phyloP scores from a whole-genome alignment of 2,113 vertebrate genomes.

The Antennarius striatus region DNA sequence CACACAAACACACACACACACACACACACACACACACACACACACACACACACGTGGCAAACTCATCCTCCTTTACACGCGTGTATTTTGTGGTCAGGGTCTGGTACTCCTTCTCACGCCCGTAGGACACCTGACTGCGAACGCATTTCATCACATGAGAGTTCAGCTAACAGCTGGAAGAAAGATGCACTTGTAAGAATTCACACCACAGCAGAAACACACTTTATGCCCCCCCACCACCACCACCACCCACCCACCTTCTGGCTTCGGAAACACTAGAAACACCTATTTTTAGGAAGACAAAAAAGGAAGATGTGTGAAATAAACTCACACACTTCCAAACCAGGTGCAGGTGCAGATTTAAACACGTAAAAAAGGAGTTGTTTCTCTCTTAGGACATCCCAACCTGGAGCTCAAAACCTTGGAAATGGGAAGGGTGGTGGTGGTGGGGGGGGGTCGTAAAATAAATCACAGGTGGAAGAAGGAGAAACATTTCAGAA shows the following conservation, averaged over 20 bases:
- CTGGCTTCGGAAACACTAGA: no score
- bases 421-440: no score
- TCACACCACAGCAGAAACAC: no score
- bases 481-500: background rate
- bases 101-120: slow-evolving; percentile 33
- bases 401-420: background rate
- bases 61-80: slow-evolving; percentile 20
- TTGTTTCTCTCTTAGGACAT: background rate
- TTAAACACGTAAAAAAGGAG: slow-evolving; percentile 1
- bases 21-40: slow-evolving; percentile 45
- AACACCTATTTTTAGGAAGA: background rate
- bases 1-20: no score
- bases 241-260: no score
- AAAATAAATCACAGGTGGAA: background rate
- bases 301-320: background rate
- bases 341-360: background rate
- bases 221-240: no score
- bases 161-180: slow-evolving; percentile 14
- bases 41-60: no score
- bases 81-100: slow-evolving; percentile 33
- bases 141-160: slow-evolving; percentile 13
- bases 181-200: slow-evolving; percentile 24
- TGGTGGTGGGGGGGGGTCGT: no score
- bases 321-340: background rate
- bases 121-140: slow-evolving; percentile 35